Evolutionary conservation across 2,113 vertebrate species (phyloP).

Genomic region (Campylorhamphus procurvoides): DNA sequence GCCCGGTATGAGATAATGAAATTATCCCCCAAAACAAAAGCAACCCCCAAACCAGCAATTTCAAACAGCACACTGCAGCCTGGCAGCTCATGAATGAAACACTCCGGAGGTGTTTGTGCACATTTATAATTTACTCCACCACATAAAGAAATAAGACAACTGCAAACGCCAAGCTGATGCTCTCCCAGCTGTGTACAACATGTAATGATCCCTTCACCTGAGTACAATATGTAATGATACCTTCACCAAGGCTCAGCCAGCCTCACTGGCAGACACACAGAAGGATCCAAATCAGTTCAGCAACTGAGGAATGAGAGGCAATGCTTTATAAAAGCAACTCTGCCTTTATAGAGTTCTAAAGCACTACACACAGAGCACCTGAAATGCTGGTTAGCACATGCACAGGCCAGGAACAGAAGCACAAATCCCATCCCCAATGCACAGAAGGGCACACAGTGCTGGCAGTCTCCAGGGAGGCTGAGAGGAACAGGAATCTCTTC

Average conservation of each 20-base stretch:
- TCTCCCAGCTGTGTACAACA: neutral
- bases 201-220: neutral
- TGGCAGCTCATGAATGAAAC: slow-evolving; percentile 45
- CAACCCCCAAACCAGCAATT: neutral
- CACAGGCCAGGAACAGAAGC: neutral
- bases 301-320: neutral
- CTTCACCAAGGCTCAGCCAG: neutral
- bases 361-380: neutral
- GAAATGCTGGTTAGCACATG: neutral
- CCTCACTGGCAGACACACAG: neutral
- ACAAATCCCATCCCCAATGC: neutral
- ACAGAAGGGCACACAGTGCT: fast-evolving
- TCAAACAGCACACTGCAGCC: neutral
- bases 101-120: neutral
- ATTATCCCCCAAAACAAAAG: neutral
- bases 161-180: neutral
- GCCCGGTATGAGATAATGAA: neutral
- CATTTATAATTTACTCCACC: slow-evolving; percentile 45
- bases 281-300: neutral
- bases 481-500: neutral
- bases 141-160: slow-evolving; percentile 19
- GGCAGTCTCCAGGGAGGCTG: fast-evolving
- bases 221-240: neutral
- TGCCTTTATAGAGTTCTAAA: neutral
- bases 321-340: neutral